These are phyloP conservation scores for Bergia sp. DNA, from an alignment of 92 coral and sea anemone genomes.

Conservation along the genomic window DNA sequence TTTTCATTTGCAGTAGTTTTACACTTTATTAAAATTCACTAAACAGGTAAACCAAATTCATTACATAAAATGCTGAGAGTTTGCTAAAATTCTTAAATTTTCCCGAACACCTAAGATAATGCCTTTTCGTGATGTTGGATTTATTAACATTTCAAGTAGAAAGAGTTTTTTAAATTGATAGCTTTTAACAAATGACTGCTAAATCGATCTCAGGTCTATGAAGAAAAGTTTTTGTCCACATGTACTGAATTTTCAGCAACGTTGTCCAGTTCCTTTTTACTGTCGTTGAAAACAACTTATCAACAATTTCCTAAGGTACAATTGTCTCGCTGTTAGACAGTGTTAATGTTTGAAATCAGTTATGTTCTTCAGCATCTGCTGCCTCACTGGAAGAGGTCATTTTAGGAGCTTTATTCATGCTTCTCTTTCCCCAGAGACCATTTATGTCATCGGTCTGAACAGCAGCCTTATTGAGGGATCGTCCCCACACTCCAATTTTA, in stretches of 20 bases:
- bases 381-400: neutral
- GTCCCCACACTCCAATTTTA: neutral
- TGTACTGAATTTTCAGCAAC: neutral
- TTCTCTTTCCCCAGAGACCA: conserved; percentile 1
- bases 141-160: neutral
- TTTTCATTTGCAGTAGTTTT: no score
- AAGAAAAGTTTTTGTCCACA: neutral
- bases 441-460: neutral
- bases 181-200: neutral
- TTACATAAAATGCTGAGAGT: no score
- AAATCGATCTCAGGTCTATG: neutral
- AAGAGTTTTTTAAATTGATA: neutral
- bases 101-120: neutral
- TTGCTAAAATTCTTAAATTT: neutral
- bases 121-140: neutral
- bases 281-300: neutral
- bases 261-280: neutral
- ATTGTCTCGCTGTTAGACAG: neutral
- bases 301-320: neutral
- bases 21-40: no score
- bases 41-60: neutral
- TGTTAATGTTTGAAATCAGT: neutral
- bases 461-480: neutral
- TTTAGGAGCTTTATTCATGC: neutral
- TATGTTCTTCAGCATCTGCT: neutral